A percentile compares a stretch with the other conserved stretches of the same genome.
Conservation (phyloP, 2,888 invertebrate genomes). For the Clivina fossor region DNA sequence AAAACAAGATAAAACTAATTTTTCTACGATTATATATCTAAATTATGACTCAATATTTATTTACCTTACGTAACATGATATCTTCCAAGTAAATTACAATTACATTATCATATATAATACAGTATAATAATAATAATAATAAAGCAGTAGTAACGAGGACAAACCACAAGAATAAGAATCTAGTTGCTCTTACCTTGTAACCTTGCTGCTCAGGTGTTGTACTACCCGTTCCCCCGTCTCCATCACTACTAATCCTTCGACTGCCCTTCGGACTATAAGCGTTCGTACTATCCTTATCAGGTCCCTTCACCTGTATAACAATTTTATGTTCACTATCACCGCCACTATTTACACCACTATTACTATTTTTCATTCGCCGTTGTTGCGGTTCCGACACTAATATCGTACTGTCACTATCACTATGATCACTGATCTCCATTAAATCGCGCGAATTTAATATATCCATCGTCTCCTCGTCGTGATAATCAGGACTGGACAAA, state of each 20-base stretch:
- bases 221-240: conserved; percentile 33
- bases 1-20: no score
- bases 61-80: no score
- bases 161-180: no score
- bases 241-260: conserved; percentile 32
- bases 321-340: conserved; percentile 72
- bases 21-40: no score
- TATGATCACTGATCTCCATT: conserved; percentile 86
- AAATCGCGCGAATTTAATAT: conserved; percentile 77
- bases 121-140: no score
- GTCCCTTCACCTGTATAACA: conserved; percentile 78
- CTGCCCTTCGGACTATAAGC: conserved; percentile 48
- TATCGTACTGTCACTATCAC: conserved; percentile 87
- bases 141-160: no score
- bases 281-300: conserved; percentile 44
- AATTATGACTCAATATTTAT: no score
- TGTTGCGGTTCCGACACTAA: conserved; percentile 73
- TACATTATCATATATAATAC: no score
- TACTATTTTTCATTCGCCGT: conserved; percentile 45
- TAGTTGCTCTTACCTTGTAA: conserved; percentile 57
- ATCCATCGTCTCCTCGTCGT: conserved; percentile 82
- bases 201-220: conserved; percentile 59
- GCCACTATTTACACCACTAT: conserved; percentile 37
- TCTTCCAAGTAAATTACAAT: no score
- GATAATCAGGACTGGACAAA: conserved; percentile 87